Evolutionary conservation across 2,113 vertebrate species (phyloP).

Genomic region (Hemichromis elongatus): DNA sequence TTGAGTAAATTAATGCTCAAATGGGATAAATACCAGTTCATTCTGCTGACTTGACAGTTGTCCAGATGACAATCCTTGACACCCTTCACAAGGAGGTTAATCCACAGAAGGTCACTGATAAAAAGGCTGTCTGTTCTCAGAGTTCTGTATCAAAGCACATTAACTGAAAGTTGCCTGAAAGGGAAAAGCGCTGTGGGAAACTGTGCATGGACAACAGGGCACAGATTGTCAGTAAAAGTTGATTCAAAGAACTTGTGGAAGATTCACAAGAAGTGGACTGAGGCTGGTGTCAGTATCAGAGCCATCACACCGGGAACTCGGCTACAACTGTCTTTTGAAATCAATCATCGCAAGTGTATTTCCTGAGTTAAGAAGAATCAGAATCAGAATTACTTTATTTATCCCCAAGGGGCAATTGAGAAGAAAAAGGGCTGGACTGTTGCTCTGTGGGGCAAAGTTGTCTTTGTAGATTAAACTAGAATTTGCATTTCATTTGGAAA

Average conservation of each 20-base stretch:
- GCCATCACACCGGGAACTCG: no score
- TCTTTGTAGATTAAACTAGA: no score
- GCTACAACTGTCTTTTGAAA: no score
- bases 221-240: background rate
- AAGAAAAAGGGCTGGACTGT: no score
- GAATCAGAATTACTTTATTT: no score
- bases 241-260: background rate
- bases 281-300: fast-evolving
- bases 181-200: background rate
- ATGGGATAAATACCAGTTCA: background rate
- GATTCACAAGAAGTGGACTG: background rate
- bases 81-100: background rate
- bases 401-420: no score
- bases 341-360: no score
- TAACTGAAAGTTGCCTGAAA: background rate
- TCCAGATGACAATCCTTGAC: background rate
- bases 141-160: background rate
- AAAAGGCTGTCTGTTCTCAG: background rate
- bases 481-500: background rate
- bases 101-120: background rate
- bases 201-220: background rate
- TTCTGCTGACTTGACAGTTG: background rate
- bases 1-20: background rate
- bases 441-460: no score
- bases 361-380: no score